These are phyloP conservation scores for Ophion costatus DNA, from an alignment of 2,888 invertebrate genomes.

Conservation along the genomic window DNA sequence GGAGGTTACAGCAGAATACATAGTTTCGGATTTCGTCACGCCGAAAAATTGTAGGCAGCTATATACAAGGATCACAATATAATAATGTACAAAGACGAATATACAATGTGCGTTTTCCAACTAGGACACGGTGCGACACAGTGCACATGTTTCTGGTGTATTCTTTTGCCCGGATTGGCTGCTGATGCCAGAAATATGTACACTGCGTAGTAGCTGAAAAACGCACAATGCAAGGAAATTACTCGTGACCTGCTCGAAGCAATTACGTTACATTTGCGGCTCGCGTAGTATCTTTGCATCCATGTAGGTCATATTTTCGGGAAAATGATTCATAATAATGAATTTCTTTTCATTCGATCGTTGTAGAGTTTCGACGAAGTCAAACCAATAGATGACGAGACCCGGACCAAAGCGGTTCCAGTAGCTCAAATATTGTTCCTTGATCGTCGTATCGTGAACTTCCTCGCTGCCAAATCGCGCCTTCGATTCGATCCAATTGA, in stretches of 20 bases:
- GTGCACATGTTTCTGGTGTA: no score
- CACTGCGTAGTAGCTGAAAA: no score
- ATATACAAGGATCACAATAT: not conserved
- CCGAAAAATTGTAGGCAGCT: not conserved
- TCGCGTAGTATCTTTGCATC: conserved; percentile 70
- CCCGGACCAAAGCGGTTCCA: conserved; percentile 98
- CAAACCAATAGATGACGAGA: conserved; percentile 98
- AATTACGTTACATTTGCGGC: conserved; percentile 1
- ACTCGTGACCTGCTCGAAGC: not conserved
- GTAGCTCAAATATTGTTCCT: conserved; percentile 94
- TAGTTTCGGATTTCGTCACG: not conserved
- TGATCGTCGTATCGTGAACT: conserved; percentile 91
- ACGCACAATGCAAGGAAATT: not conserved
- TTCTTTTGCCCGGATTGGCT: no score
- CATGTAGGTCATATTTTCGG: conserved; percentile 86
- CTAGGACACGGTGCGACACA: no score
- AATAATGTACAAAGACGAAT: not conserved
- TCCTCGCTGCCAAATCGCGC: conserved; percentile 96
- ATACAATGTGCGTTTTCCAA: no score
- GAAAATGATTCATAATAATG: conserved; percentile 87
- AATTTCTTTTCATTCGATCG: conserved; percentile 84
- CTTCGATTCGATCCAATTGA: conserved; percentile 99
- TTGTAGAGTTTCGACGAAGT: conserved; percentile 88
- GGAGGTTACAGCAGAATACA: not conserved
- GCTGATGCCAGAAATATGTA: no score